Evolutionary conservation across 2,888 invertebrate species (phyloP).

Genomic region (Lydus trimaculatus): DNA sequence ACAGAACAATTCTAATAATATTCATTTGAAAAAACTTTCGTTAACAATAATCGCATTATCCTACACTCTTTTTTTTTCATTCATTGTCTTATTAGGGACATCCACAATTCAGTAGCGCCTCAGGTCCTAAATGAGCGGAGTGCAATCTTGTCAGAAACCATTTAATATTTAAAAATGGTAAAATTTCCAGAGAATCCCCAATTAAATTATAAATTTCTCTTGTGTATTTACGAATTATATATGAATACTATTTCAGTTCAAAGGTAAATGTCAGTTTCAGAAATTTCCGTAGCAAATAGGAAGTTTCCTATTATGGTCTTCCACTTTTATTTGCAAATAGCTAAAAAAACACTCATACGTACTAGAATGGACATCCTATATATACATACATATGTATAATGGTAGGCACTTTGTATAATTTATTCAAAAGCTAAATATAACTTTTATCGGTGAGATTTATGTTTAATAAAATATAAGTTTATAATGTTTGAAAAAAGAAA

Average conservation of each 20-base stretch:
- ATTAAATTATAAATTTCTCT: too few species aligned
- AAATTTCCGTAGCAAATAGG: neutral
- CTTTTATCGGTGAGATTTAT: neutral
- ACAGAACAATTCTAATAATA: too few species aligned
- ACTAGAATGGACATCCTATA: neutral
- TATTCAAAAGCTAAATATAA: neutral
- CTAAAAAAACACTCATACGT: neutral
- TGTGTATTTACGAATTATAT: neutral
- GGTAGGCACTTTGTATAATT: neutral
- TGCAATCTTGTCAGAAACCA: too few species aligned
- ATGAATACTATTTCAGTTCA: neutral
- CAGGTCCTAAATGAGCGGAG: too few species aligned
- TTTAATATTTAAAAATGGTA: too few species aligned
- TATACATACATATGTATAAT: too few species aligned
- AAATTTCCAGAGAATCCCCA: too few species aligned
- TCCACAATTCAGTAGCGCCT: too few species aligned
- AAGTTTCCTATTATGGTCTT: neutral
- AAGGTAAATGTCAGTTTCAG: neutral
- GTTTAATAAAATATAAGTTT: neutral
- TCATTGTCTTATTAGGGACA: too few species aligned
- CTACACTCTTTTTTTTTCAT: too few species aligned
- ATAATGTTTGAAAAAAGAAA: neutral
- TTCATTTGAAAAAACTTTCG: too few species aligned
- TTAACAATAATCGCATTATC: too few species aligned
- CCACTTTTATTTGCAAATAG: neutral